Evolutionary conservation across 2,797 vertebrate genomes (phyloP), one percentile per base, ranked within the genome.

Genomic region (Oreochromis mossambicus): DNA sequence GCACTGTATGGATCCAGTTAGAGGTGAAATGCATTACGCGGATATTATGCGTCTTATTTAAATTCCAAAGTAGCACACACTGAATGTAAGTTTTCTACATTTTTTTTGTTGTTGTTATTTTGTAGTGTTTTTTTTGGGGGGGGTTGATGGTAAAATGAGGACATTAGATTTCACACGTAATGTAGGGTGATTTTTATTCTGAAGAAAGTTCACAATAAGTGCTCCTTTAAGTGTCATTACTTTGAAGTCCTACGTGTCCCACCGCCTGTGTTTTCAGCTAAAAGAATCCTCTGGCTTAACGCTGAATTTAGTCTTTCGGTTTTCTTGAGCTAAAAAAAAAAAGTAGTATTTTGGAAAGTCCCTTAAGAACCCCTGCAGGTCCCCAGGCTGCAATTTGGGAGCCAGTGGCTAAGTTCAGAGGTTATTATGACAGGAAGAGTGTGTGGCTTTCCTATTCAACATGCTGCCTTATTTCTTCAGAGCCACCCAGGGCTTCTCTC

Each of bases 401-500:
- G 77, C 24, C 70, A 5, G 38, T 54, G 38, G 6, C 13, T 36
- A 13, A 77, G 61, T 56, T 81, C 77, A 38, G 83, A 75, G 34
- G 36, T 83, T 58, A 80, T 68, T 52, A 50, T 87, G 88, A 83
- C 86, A 85, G 87, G 86, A 85, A 84, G 82, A 78, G 61, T 75
- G 19, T 77, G 80, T 80, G 76, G 79, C 78, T 89, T 80, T 83
- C 83, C 79, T 85, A 24, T 85, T 87, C 85, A 92, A 87, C 89
- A 87, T 82, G 58, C 81, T 63, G 41, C 76, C 48, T 83, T 87
- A 24, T 66, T 82, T 77, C 86, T 70, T 26, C 80, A 14, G 76
- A 78, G 32, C 89, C 83, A 89, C 88, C 91, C 55, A 87, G 92
- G 92, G 91, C 92, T 92, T 77, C 88, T 73, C 81, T 92, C 78